These are phyloP conservation scores for Pygmarrhopalites habei DNA, from an alignment of 1,140 invertebrate genomes.

Conservation along the genomic window DNA sequence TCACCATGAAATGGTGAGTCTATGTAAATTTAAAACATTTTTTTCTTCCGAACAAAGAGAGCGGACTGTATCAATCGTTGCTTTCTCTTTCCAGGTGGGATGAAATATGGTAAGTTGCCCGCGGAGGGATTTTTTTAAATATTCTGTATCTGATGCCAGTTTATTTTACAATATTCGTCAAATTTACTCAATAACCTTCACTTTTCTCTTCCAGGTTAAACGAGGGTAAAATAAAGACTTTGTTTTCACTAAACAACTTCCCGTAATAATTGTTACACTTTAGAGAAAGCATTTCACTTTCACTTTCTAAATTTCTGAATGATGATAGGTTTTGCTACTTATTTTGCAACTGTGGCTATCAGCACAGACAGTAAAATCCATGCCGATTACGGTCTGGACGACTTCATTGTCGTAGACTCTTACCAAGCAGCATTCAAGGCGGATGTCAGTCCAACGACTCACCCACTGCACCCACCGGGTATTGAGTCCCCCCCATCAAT, in stretches of 20 bases:
- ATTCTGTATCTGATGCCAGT: too few relatives aligned
- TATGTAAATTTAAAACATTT: background rate
- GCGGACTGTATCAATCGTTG: too few relatives aligned
- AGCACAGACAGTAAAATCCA: background rate
- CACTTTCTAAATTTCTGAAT: conserved; percentile 56
- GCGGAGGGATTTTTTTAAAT: too few relatives aligned
- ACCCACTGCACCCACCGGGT: conserved; percentile 47
- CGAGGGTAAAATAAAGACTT: too few relatives aligned
- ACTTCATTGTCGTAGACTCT: conserved; percentile 10
- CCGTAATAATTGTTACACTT: background rate
- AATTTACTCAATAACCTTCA: too few relatives aligned
- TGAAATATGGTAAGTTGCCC: too few relatives aligned
- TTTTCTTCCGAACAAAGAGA: too few relatives aligned
- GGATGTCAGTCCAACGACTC: conserved; percentile 47
- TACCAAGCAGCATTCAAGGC: conserved; percentile 39
- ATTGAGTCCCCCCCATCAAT: conserved; percentile 68
- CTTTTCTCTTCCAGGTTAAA: too few relatives aligned
- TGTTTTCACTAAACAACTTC: background rate
- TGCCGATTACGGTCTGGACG: conserved; percentile 12
- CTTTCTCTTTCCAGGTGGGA: too few relatives aligned
- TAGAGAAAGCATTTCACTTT: too few relatives aligned
- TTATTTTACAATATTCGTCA: too few relatives aligned
- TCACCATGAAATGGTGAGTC: conserved; percentile 33
- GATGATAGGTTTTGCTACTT: conserved; percentile 62
- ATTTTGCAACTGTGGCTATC: conserved; percentile 46